Evolutionary conservation across 2,113 vertebrate genomes (phyloP).

Genomic region (Chauna torquata): DNA sequence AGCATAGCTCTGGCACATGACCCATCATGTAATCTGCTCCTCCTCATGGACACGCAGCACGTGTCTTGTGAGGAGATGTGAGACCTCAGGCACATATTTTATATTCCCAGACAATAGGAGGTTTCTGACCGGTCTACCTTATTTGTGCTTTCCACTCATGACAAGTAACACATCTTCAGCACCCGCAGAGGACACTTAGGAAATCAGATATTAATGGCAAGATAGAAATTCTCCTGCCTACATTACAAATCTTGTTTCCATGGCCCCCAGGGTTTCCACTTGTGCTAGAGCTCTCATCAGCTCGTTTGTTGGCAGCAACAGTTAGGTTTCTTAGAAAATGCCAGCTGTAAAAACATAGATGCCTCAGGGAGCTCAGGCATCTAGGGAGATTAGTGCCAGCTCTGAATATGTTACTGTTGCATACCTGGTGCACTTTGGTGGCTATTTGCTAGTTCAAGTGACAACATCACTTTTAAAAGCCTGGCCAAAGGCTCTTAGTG

Average conservation of each 20-base stretch:
- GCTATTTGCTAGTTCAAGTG: neutral
- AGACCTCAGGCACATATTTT: neutral
- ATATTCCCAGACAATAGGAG: neutral
- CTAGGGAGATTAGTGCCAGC: neutral
- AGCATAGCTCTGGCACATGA: neutral
- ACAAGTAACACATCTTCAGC: neutral
- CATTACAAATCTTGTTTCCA: neutral
- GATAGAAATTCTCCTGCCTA: conserved; percentile 7
- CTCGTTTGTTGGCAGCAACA: conserved; percentile 24
- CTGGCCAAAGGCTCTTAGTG: neutral
- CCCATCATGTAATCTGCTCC: neutral
- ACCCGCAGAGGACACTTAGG: conserved; percentile 3
- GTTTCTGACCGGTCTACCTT: neutral
- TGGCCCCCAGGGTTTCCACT: neutral
- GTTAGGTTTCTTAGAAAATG: neutral
- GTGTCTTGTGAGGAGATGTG: neutral
- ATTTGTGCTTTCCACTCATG: neutral
- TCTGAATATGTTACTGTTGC: neutral
- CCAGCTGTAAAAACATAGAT: neutral
- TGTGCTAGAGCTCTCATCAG: neutral
- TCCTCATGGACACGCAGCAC: neutral
- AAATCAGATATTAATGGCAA: conserved; percentile 18
- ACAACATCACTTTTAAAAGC: conserved; percentile 29
- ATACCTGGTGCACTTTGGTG: conserved; percentile 12
- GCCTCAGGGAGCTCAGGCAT: neutral